These are phyloP conservation scores for Cotesia chilonis DNA, from an alignment of 1,140 invertebrate genomes.

Conservation along the genomic window DNA sequence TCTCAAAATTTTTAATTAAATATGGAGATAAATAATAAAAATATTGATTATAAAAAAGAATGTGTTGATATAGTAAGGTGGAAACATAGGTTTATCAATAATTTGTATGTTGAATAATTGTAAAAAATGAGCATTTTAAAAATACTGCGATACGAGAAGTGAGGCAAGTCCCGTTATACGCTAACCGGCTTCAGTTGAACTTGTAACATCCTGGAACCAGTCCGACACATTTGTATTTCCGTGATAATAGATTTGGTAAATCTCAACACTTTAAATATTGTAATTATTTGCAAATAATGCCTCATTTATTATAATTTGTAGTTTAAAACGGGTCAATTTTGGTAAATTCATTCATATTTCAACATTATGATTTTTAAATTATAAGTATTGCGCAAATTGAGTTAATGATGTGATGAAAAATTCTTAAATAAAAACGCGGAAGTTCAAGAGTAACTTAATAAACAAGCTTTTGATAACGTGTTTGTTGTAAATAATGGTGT, in stretches of 20 bases:
- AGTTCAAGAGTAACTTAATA: too few species aligned
- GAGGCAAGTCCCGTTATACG: slow-evolving; percentile 23
- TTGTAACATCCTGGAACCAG: slow-evolving; percentile 25
- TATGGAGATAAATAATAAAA: neutral
- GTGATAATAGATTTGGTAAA: slow-evolving; percentile 11
- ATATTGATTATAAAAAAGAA: neutral
- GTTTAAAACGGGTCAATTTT: too few species aligned
- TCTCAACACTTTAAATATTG: too few species aligned
- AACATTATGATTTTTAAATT: too few species aligned
- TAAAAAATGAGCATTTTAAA: neutral
- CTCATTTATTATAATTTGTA: neutral
- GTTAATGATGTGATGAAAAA: too few species aligned
- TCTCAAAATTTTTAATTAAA: neutral
- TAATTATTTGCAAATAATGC: neutral
- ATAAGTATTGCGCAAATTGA: too few species aligned
- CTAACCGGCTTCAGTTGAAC: slow-evolving; percentile 26
- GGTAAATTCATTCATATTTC: too few species aligned
- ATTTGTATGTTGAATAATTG: slow-evolving; percentile 12
- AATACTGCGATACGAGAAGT: slow-evolving; percentile 13
- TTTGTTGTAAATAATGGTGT: too few species aligned
- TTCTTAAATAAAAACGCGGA: too few species aligned
- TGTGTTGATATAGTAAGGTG: neutral
- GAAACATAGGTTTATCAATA: neutral
- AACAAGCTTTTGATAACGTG: too few species aligned
- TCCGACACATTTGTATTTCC: slow-evolving; percentile 4